Evolutionary conservation across 1,140 invertebrate genomes (phyloP).

Genomic region (Pogonus chalceus): DNA sequence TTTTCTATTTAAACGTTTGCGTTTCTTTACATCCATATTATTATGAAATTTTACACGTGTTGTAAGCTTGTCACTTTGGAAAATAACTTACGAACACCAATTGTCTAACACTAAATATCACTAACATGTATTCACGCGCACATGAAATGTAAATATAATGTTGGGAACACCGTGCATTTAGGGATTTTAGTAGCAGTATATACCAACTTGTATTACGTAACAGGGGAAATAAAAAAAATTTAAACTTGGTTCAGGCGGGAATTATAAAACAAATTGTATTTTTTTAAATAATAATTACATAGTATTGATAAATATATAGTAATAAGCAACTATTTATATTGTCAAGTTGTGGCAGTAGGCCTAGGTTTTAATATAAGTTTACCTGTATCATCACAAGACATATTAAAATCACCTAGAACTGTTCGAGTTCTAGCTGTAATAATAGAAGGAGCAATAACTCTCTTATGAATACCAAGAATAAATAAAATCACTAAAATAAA

Average conservation of each 20-base stretch:
- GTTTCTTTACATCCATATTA: not conserved
- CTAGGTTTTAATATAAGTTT: constrained; percentile 79
- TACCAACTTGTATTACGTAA: not conserved
- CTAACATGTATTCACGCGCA: not conserved
- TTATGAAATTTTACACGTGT: not conserved
- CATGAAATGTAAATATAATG: not conserved
- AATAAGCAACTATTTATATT: too few species aligned
- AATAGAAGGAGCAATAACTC: constrained; percentile 92
- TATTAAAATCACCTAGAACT: constrained; percentile 90
- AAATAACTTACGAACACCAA: too few species aligned
- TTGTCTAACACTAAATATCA: too few species aligned
- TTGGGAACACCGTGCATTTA: not conserved
- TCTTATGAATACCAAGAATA: constrained; percentile 83
- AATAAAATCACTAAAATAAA: constrained; percentile 71
- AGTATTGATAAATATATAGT: too few species aligned
- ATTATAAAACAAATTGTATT: too few species aligned
- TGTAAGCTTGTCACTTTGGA: not conserved
- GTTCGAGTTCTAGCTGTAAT: constrained; percentile 80
- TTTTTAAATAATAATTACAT: too few species aligned
- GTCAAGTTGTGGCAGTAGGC: constrained; percentile 42
- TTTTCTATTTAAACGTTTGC: constrained; percentile 4
- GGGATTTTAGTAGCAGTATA: not conserved
- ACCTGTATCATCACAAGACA: constrained; percentile 95
- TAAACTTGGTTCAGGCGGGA: too few species aligned
- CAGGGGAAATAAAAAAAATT: not conserved